Conservation (phyloP, 2,797 vertebrate species). For the Delichon dasypus region DNA sequence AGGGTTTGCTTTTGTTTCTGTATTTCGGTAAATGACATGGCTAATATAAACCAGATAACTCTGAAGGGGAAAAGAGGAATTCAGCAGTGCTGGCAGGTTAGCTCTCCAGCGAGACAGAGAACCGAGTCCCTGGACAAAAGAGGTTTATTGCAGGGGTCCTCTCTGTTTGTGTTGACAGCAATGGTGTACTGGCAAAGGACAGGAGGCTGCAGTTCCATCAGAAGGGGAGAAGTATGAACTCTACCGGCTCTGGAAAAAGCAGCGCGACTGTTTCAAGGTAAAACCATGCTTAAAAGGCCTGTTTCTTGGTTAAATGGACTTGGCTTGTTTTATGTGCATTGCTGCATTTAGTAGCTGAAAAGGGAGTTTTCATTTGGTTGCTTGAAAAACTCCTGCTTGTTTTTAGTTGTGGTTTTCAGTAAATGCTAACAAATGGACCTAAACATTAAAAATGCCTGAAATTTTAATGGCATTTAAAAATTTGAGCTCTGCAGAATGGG, state of each 20-base stretch:
- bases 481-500: not conserved
- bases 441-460: not conserved
- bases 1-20: slow-evolving; percentile 11
- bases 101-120: not conserved
- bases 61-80: slow-evolving; percentile 8
- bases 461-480: not conserved
- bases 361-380: slow-evolving; percentile 2
- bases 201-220: slow-evolving; percentile 91
- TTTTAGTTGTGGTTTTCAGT: slow-evolving; percentile 16
- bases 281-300: slow-evolving; percentile 4
- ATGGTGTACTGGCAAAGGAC: slow-evolving; percentile 84
- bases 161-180: slow-evolving; percentile 70
- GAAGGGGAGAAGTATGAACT: slow-evolving; percentile 95
- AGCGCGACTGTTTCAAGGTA: slow-evolving; percentile 94
- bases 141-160: not conserved
- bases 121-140: not conserved
- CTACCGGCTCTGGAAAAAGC: slow-evolving; percentile 95
- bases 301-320: not conserved
- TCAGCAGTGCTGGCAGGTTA: not conserved
- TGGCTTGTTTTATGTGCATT: slow-evolving; percentile 7
- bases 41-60: slow-evolving; percentile 60
- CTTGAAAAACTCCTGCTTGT: not conserved
- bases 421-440: not conserved
- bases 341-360: not conserved
- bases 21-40: slow-evolving; percentile 52